Evolutionary conservation across 2,888 invertebrate species (phyloP), one percentile per base, ranked within the genome.

Genomic region (Pediacus dermestoides): DNA sequence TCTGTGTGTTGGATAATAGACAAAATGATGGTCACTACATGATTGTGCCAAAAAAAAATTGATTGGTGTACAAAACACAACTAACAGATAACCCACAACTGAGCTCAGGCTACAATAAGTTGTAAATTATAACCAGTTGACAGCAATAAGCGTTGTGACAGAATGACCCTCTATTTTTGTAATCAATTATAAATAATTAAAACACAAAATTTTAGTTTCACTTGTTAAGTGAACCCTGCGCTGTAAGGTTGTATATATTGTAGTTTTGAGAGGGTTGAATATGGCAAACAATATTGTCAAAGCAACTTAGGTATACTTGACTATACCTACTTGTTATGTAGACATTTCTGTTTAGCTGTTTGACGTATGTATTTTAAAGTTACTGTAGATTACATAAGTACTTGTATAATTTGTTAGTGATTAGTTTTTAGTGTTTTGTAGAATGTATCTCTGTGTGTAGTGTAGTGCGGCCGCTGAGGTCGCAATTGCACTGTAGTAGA

Each of bases 121-220:
- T 63, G 56, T 57, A 56, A 58, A 64, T 60, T 62, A 56, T 63
- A 63, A 60, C 61, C 64, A 64, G 60, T 64, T 67, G 66, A 67
- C 67, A 71, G 70, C 70, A 71, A 71, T 70, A 70, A 70, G 67
- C 63, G 66, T 69, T 68, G 66, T 68, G 67, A 62, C 65, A 68
- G 65, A 67, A 67, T 64, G 65, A 70, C 70, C 70, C 70, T 70
- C 71, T 71, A 71, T 71, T 71, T 71, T 71, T 71, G 67, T 71
- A 71, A 23, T 28, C 64, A 62, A 68, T 67, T 67, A 67, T 67
- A 63, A 63, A 61, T 13, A 31, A 31, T 31, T 42, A 48, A 51
- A 53, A 48, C 41, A 51, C 45, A 60, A 52, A 55, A 53, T 53
- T 57, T 57, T 61, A 55, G 58, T 61, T 62, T 61, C 58, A 60